Evolutionary conservation across 2,888 invertebrate species (phyloP), one percentile per base, ranked within the genome.

Genomic region (Eilema caniola): DNA sequence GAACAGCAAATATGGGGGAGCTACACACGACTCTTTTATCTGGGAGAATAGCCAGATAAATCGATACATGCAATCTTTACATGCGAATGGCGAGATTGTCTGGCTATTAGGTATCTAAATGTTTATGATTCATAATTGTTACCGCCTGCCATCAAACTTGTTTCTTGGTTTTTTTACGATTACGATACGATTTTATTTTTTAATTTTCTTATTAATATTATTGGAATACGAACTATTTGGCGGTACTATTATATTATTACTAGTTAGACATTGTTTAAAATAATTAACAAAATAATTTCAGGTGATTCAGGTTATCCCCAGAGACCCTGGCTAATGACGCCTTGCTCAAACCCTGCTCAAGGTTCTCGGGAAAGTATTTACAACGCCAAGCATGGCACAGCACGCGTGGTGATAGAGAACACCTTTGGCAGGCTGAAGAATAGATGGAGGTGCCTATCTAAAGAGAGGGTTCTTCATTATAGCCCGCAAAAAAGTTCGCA

Each of bases 1-100:
- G 1, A 69, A 69, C 37, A 37, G 59, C 1, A 63, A 64, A 41
- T 69, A 61, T 41, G 63, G 69, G 25, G 69, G n/a, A n/a, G n/a
- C n/a, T n/a, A n/a, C n/a, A n/a, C n/a, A n/a, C n/a, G n/a, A n/a
- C n/a, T n/a, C n/a, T n/a, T 53, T 28, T 8, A 53, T 64, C 24
- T 64, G 53, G 53, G 25, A 47, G 10, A 28, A 47, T 25, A 53
- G 64, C 47, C 24, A 47, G 12, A 20, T 64, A 16, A 24, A 53
- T 25, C 25, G 23, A 10, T 64, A 64, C 10, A 64, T 53, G 47
- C 24, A 37, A 14, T 37, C 37, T 57, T 57, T 37, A 5, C 37
- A 37, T 37, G 37, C 12, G 14, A 37, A 37, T 37, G 37, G 37
- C 1, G 37, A 37, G 14, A 37, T 37, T 11, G 37, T 37, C 14